Percentiles rank a stretch among this genome's conserved stretches.
phyloP scores from a whole-genome alignment of 2,888 invertebrate species.

The Nasonovia ribisnigri region DNA sequence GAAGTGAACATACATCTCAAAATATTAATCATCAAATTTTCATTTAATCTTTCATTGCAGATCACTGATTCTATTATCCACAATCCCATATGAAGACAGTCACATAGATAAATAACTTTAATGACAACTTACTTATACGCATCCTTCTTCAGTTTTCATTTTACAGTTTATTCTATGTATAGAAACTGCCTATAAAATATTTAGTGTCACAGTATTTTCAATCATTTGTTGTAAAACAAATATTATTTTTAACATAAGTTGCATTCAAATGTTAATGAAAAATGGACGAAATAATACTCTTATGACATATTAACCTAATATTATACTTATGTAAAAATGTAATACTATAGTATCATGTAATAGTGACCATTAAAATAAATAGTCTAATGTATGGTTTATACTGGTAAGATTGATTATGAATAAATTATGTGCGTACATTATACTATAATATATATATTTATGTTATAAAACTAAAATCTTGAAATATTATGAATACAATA shows the following conservation, averaged over 20 bases:
- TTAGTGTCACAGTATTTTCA: not conserved
- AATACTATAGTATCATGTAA: not conserved
- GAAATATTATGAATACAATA: not conserved
- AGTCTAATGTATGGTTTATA: too few relatives aligned
- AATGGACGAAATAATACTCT: not conserved
- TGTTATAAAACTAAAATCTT: not conserved
- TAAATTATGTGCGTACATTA: not conserved
- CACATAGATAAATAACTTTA: not conserved
- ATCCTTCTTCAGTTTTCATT: not conserved
- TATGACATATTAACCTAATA: not conserved
- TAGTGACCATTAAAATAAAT: not conserved
- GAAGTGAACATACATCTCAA: not conserved
- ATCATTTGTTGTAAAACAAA: not conserved
- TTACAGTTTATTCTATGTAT: not conserved
- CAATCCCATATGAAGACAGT: not conserved
- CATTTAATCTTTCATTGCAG: slow-evolving; percentile 18
- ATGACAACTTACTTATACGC: not conserved
- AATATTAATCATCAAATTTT: slow-evolving; percentile 16
- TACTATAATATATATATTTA: not conserved
- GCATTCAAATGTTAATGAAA: not conserved
- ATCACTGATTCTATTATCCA: not conserved
- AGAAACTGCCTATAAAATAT: not conserved
- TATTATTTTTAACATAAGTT: not conserved
- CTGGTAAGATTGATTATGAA: not conserved
- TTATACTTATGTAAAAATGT: not conserved